A percentile compares a stretch with the other conserved stretches of the same genome.
Evolutionary conservation across 2,113 vertebrate species (phyloP).

Genomic region (Daphoenositta chrysoptera): DNA sequence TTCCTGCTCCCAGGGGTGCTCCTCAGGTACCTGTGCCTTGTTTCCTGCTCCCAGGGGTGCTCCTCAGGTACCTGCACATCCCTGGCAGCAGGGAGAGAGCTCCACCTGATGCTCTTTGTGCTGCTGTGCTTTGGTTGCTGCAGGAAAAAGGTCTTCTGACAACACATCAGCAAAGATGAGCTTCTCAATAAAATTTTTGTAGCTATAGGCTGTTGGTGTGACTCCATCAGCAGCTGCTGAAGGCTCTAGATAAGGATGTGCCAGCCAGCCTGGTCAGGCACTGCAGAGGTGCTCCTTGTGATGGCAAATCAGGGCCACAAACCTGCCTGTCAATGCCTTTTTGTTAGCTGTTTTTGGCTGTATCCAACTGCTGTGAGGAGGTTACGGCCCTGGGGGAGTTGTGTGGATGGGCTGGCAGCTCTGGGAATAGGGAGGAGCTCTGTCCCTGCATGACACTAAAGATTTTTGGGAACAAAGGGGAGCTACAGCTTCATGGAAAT

Average conservation of each 20-base stretch:
- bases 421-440: neutral
- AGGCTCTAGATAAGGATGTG: neutral
- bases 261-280: neutral
- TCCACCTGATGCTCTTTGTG: neutral
- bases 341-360: neutral
- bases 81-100: neutral
- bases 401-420: too few species aligned
- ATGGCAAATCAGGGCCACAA: neutral
- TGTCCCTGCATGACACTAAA: neutral
- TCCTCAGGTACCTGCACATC: rapidly evolving
- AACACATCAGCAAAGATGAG: neutral
- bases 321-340: rapidly evolving
- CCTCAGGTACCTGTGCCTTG: neutral
- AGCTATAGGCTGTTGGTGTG: rapidly evolving
- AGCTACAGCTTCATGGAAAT: neutral
- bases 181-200: neutral
- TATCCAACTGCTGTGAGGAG: rapidly evolving
- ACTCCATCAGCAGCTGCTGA: neutral
- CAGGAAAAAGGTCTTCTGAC: neutral
- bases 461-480: neutral
- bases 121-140: neutral
- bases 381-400: rapidly evolving
- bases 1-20: neutral
- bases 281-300: neutral
- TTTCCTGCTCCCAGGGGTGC: neutral